phyloP scores from a whole-genome alignment of 2,797 vertebrate species.

The Neosilurus hyrtlii region DNA sequence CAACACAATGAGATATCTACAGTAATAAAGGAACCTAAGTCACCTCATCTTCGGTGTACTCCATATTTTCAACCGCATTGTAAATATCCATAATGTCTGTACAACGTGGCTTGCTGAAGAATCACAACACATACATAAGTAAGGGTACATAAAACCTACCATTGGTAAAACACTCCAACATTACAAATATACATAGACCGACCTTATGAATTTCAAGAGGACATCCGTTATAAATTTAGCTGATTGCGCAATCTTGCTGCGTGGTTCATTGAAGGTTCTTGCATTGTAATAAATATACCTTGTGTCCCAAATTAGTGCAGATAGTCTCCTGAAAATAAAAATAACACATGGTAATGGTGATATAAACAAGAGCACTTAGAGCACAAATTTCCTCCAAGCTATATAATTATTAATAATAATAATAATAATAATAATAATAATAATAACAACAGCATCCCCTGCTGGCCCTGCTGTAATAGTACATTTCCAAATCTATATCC shows the following conservation, averaged over 20 bases:
- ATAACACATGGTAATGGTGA: background rate
- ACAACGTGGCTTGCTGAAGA: slow-evolving; percentile 82
- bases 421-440: too few relatives aligned
- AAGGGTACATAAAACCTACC: background rate
- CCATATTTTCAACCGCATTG: slow-evolving; percentile 86
- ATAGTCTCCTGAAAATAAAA: slow-evolving; percentile 79
- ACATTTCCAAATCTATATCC: too few relatives aligned
- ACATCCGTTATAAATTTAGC: slow-evolving; percentile 92
- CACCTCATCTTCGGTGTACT: slow-evolving; percentile 82
- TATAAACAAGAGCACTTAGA: background rate
- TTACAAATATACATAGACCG: slow-evolving; percentile 55
- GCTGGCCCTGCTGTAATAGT: too few relatives aligned
- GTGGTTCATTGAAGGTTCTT: slow-evolving; percentile 92
- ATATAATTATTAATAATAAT: too few relatives aligned
- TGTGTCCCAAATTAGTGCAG: slow-evolving; percentile 93
- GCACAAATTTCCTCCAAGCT: too few relatives aligned
- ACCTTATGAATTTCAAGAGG: slow-evolving; percentile 92
- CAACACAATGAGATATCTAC: background rate
- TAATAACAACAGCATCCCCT: too few relatives aligned
- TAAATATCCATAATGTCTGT: slow-evolving; percentile 88
- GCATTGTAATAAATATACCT: slow-evolving; percentile 93
- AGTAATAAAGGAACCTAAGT: slow-evolving; percentile 10
- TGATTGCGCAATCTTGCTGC: slow-evolving; percentile 89
- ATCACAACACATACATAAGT: slow-evolving; percentile 19
- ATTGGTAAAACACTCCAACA: background rate